Evolutionary conservation across 2,888 invertebrate species (phyloP), one percentile per base, ranked within the genome.

Genomic region (Aquatica leii): DNA sequence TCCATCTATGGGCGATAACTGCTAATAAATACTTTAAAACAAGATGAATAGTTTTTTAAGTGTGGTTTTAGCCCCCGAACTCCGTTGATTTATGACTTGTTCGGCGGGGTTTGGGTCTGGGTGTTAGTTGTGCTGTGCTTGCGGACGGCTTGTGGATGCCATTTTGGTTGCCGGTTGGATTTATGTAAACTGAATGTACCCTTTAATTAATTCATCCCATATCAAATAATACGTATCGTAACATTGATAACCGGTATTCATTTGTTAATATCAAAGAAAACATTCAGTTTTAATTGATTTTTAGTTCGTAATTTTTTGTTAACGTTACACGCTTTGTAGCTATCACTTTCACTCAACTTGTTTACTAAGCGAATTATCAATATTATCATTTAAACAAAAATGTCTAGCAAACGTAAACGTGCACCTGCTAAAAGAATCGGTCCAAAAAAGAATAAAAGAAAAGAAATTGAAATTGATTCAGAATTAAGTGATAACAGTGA

Each of bases 381-480:
- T n/a, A n/a, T n/a, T n/a, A n/a, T n/a, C n/a, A n/a, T 40, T 51
- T 51, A 6, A 0, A 14, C 21, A 51, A 53, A 11, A 59, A 78
- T 78, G 79, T 78, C 80, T 20, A 72, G 74, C 21, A 81, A 81
- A 71, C 73, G 81, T 62, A 82, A 82, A 75, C 76, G 79, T 67
- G 77, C 76, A 15, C 81, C 81, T 9, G 69, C 73, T 1, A 80
- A 79, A 65, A 79, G 79, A 70, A 67, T 71, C 1, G 71, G 70
- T 6, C 69, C 69, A 6, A 81, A 80, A 71, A 78, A 77, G 40
- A 75, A 74, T 41, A 80, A 78, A 70, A 75, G 78, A 56, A 81
- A 81, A 64, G 79, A 81, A 65, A 80, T 82, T 18, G 83, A 83
- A 62, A 74, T 77, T 51, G 82, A 82, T 72, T 81, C 82, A 20